phyloP scores from a whole-genome alignment of 2,888 invertebrate species.

The Stegana nigrithorax region DNA sequence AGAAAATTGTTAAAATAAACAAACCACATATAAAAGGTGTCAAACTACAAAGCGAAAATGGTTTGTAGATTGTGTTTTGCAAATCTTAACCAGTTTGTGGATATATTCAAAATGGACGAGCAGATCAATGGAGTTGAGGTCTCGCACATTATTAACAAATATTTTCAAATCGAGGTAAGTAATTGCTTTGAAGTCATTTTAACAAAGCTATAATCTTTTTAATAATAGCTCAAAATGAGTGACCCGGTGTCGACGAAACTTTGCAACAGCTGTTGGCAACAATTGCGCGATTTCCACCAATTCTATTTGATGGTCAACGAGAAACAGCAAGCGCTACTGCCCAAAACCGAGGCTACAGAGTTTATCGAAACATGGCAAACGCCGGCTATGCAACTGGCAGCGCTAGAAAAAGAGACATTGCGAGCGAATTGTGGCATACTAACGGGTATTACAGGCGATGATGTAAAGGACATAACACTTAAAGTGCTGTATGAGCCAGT shows the following conservation, averaged over 20 bases:
- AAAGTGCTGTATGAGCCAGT: not conserved
- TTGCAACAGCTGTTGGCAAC: slow-evolving; percentile 41
- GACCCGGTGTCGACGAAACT: slow-evolving; percentile 46
- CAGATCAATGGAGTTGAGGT: slow-evolving; percentile 16
- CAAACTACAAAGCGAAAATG: slow-evolving; percentile 41
- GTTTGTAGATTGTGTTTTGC: slow-evolving; percentile 54
- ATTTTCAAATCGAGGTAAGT: slow-evolving; percentile 33
- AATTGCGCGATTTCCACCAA: slow-evolving; percentile 42
- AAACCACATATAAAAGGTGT: no score
- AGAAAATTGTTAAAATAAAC: not conserved
- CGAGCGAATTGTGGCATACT: no score
- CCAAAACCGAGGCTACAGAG: slow-evolving; percentile 38
- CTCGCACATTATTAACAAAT: slow-evolving; percentile 41
- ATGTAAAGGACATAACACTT: not conserved
- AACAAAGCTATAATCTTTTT: not conserved
- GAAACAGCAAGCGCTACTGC: slow-evolving; percentile 42
- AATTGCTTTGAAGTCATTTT: not conserved
- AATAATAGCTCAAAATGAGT: slow-evolving; percentile 33
- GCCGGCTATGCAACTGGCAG: not conserved
- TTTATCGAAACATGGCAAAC: not conserved
- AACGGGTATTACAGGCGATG: not conserved
- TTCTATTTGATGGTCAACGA: slow-evolving; percentile 47
- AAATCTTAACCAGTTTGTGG: slow-evolving; percentile 31
- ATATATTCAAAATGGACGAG: slow-evolving; percentile 37
- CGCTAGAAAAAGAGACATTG: not conserved